Evolutionary conservation across 1,140 invertebrate genomes (phyloP).

Genomic region (Samia ricini): DNA sequence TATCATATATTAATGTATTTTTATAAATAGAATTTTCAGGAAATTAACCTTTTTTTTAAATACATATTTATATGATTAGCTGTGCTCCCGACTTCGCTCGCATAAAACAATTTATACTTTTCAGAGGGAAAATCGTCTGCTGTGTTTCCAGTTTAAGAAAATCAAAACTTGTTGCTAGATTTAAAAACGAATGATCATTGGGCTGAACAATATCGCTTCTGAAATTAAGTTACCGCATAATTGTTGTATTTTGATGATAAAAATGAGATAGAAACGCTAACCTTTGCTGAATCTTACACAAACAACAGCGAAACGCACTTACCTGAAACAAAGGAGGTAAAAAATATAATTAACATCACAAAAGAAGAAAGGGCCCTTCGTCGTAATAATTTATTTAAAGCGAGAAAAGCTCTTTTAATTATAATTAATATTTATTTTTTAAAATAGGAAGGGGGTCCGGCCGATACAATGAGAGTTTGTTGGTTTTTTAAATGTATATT

Average conservation of each 20-base stretch:
- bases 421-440: constrained; percentile 66
- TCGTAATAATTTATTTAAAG: constrained; percentile 65
- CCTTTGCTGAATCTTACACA: background rate
- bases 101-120: too few species aligned
- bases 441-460: constrained; percentile 36
- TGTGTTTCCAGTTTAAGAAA: too few species aligned
- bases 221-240: background rate
- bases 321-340: constrained; percentile 64
- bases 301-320: constrained; percentile 64
- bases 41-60: too few species aligned
- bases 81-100: too few species aligned
- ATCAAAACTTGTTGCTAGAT: too few species aligned
- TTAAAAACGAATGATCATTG: too few species aligned
- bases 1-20: too few species aligned
- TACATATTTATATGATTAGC: too few species aligned
- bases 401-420: constrained; percentile 66
- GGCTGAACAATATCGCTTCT: background rate
- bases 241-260: background rate
- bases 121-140: too few species aligned
- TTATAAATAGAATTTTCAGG: too few species aligned
- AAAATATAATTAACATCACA: constrained; percentile 73
- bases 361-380: constrained; percentile 46
- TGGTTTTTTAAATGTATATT: too few species aligned
- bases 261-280: background rate
- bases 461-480: background rate